Evolutionary conservation across 2,888 invertebrate species (phyloP).

Genomic region (Dasysyrphus albostriatus): DNA sequence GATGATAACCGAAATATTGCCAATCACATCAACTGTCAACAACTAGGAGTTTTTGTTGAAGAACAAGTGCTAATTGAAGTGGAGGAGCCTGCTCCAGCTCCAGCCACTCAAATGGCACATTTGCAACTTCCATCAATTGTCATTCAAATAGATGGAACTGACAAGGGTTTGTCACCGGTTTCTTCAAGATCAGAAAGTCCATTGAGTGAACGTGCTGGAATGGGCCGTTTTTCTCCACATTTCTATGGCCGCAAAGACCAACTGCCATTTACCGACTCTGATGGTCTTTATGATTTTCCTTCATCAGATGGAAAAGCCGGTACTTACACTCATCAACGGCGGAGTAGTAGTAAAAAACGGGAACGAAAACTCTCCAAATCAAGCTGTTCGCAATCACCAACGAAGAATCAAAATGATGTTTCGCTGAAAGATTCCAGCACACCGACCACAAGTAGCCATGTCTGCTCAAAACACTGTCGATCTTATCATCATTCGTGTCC

Average conservation of each 20-base stretch:
- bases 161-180: conserved; percentile 88
- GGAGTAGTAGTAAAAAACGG: conserved; percentile 87
- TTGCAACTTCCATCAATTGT: conserved; percentile 87
- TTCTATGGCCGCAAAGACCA: conserved; percentile 88
- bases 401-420: conserved; percentile 86
- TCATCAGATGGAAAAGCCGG: conserved; percentile 88
- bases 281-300: conserved; percentile 91
- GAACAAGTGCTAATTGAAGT: conserved; percentile 78
- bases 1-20: conserved; percentile 82
- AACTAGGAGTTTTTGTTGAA: conserved; percentile 76
- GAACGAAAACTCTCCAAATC: conserved; percentile 86
- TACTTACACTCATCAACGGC: conserved; percentile 85
- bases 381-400: conserved; percentile 79
- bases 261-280: conserved; percentile 91
- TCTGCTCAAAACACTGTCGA: conserved; percentile 79
- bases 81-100: conserved; percentile 76
- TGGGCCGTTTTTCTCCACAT: conserved; percentile 89
- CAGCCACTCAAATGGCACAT: conserved; percentile 82
- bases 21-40: conserved; percentile 72
- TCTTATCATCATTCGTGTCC: conserved; percentile 80
- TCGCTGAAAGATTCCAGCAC: conserved; percentile 83
- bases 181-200: conserved; percentile 92
- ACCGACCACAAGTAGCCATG: conserved; percentile 77
- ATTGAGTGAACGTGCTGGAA: conserved; percentile 89
- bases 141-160: conserved; percentile 86